Percentiles rank a stretch among this genome's conserved stretches.
These are phyloP conservation scores for Triplophysa siluroides DNA, from an alignment of 2,113 vertebrate species.

Conservation along the genomic window DNA sequence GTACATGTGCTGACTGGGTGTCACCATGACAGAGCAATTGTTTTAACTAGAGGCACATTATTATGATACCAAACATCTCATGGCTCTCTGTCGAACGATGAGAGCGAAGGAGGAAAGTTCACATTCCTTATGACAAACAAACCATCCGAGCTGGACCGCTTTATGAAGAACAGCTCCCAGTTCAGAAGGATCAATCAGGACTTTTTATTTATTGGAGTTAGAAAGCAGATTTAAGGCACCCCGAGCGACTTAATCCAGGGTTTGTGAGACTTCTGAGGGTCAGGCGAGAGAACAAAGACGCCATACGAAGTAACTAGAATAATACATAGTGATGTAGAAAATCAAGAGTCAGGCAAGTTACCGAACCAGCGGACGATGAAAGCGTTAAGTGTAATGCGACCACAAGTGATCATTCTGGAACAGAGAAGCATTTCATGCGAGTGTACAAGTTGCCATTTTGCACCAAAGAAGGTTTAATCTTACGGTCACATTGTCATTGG, in stretches of 20 bases:
- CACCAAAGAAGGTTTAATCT: constrained; percentile 74
- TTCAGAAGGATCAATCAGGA: background rate
- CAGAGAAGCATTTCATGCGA: background rate
- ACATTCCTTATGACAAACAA: no score
- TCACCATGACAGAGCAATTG: no score
- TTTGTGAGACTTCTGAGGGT: constrained; percentile 3
- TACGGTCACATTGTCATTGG: constrained; percentile 68
- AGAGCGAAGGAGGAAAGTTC: no score
- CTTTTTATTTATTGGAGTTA: background rate
- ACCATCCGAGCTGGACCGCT: background rate
- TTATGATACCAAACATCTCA: no score
- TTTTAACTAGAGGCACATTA: no score
- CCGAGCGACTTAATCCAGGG: background rate
- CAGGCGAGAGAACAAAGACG: background rate
- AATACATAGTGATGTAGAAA: background rate
- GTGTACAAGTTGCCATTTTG: constrained; percentile 58
- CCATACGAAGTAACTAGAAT: background rate
- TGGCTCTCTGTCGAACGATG: no score
- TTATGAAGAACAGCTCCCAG: background rate
- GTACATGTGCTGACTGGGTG: no score
- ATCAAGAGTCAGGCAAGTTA: background rate
- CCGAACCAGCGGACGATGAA: background rate
- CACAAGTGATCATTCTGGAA: background rate
- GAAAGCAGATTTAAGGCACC: background rate
- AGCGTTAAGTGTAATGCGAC: no score